Evolutionary conservation across 2,797 vertebrate genomes (phyloP).

Genomic region (Lemur catta): DNA sequence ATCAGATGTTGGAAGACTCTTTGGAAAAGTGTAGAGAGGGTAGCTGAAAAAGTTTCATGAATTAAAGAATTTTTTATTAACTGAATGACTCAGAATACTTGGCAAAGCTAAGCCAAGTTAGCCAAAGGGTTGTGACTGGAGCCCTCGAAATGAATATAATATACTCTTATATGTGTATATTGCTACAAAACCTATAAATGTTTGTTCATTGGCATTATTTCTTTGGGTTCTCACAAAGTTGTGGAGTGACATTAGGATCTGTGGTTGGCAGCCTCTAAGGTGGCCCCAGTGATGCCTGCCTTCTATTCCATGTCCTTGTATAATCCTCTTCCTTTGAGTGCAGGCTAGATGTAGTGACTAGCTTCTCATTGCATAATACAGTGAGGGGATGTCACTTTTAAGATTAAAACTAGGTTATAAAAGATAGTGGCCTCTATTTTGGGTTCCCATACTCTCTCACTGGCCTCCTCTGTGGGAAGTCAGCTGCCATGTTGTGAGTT

Average conservation of each 20-base stretch:
- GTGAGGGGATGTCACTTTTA: neutral
- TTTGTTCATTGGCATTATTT: neutral
- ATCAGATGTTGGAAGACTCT: neutral
- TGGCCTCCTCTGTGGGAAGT: neutral
- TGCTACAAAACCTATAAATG: neutral
- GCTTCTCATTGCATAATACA: neutral
- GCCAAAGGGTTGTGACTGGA: neutral
- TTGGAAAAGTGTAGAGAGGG: neutral
- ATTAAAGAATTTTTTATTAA: slow-evolving; percentile 42
- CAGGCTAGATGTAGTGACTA: neutral
- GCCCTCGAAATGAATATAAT: neutral
- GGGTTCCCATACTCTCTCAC: neutral
- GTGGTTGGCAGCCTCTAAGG: neutral
- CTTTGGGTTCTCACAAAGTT: neutral
- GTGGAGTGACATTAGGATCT: neutral
- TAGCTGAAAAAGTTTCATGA: slow-evolving; percentile 16
- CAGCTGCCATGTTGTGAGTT: neutral
- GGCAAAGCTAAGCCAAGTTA: slow-evolving; percentile 26
- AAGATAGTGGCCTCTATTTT: neutral
- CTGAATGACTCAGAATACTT: neutral
- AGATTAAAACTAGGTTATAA: neutral
- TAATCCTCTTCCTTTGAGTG: neutral
- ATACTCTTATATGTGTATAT: neutral
- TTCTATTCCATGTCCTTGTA: neutral
- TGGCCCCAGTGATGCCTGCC: neutral